phyloP scores from a whole-genome alignment of 2,888 invertebrate genomes.

The Netelia inedita region DNA sequence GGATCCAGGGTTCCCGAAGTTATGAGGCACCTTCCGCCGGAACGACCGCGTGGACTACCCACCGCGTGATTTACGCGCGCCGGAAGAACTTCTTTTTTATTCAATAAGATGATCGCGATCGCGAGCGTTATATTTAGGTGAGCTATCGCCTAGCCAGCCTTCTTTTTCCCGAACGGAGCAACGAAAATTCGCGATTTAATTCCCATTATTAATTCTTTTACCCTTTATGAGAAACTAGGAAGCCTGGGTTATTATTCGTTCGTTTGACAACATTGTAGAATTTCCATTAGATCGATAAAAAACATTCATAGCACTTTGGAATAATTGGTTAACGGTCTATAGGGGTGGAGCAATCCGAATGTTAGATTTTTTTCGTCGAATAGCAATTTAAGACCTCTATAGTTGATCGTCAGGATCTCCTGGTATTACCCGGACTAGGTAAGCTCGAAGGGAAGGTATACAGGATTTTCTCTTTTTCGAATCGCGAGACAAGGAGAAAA shows the following conservation, averaged over 20 bases:
- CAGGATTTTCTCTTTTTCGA: not conserved
- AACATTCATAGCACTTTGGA: not conserved
- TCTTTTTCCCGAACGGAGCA: not conserved
- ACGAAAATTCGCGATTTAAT: not conserved
- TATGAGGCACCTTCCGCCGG: constrained; percentile 81
- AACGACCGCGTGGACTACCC: constrained; percentile 78
- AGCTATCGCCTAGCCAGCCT: constrained; percentile 12
- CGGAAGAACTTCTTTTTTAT: constrained; percentile 77
- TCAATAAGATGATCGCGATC: constrained; percentile 77
- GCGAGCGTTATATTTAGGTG: not conserved
- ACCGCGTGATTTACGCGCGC: constrained; percentile 78
- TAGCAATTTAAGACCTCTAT: constrained; percentile 3
- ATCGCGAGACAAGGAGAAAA: constrained; percentile 13
- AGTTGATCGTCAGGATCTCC: not conserved
- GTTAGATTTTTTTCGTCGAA: not conserved
- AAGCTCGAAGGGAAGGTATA: constrained; percentile 10
- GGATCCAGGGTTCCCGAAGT: constrained; percentile 76
- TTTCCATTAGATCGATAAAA: not conserved
- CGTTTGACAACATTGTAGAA: not conserved
- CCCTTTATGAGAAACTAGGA: not conserved
- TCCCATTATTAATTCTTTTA: not conserved
- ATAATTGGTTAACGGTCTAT: not conserved
- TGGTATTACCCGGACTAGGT: not conserved
- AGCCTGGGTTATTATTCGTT: not conserved
- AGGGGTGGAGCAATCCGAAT: too few relatives aligned